Conservation (phyloP, 2,888 invertebrate species). For the Tineola bisselliella region DNA sequence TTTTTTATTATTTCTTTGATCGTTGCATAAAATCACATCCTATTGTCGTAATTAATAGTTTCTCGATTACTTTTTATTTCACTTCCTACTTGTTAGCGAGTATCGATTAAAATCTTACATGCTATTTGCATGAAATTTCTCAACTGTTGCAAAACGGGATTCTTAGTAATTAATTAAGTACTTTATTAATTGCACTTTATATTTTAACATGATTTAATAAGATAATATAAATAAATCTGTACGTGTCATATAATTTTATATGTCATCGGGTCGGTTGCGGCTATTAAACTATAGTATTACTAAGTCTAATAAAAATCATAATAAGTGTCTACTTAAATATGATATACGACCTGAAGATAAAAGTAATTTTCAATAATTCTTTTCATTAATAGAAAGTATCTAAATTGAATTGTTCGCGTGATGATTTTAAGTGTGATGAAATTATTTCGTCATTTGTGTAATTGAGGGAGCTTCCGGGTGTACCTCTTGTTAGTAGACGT, state of each 20-base stretch:
- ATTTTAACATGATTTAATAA: too few species aligned
- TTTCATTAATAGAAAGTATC: conserved; percentile 1
- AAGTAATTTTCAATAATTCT: not conserved
- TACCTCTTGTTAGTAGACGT: conserved; percentile 18
- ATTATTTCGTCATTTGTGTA: conserved; percentile 19
- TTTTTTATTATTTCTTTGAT: not conserved
- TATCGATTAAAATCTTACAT: conserved; percentile 3
- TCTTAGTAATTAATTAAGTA: not conserved
- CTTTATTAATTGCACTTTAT: too few species aligned
- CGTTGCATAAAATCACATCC: not conserved
- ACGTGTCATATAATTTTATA: too few species aligned
- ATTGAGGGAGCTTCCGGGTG: conserved; percentile 33
- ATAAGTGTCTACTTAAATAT: too few species aligned
- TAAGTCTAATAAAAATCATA: too few species aligned
- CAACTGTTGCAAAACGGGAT: conserved; percentile 3
- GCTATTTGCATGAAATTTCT: conserved; percentile 5
- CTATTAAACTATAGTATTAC: too few species aligned
- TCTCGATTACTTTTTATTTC: not conserved
- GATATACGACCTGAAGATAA: not conserved
- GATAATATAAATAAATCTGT: too few species aligned
- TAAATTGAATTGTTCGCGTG: not conserved
- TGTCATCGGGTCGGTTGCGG: too few species aligned
- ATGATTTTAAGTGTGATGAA: conserved; percentile 4
- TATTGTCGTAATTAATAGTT: not conserved
- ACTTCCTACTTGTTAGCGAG: not conserved